Evolutionary conservation across 2,888 invertebrate species (phyloP).

Genomic region (Lagria hirta): DNA sequence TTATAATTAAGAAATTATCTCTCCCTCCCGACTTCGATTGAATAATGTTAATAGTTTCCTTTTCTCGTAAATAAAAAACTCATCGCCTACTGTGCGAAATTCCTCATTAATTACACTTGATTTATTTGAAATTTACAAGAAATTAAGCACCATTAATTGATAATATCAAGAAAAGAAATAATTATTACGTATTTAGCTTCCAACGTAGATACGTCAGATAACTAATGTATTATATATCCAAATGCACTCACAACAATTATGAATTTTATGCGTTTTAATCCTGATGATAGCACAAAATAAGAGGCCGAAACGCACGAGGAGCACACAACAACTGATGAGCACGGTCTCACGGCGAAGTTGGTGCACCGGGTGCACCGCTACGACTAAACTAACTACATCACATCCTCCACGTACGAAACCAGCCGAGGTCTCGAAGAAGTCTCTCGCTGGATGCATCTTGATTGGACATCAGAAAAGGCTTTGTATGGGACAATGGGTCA

Average conservation of each 20-base stretch:
- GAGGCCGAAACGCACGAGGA: neutral
- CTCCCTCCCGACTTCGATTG: too few relatives aligned
- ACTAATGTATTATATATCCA: too few relatives aligned
- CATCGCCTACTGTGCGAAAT: slow-evolving; percentile 30
- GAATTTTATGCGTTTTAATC: too few relatives aligned
- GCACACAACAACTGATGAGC: slow-evolving; percentile 7
- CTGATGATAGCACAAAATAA: too few relatives aligned
- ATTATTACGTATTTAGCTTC: slow-evolving; percentile 23
- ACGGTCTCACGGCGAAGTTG: slow-evolving; percentile 10
- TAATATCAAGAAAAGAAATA: slow-evolving; percentile 26
- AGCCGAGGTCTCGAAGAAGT: neutral
- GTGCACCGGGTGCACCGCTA: slow-evolving; percentile 8
- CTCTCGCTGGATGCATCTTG: slow-evolving; percentile 32
- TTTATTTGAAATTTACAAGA: slow-evolving; percentile 31
- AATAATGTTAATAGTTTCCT: slow-evolving; percentile 18
- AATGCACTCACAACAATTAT: slow-evolving; percentile 1
- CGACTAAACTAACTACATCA: neutral
- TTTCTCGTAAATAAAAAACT: slow-evolving; percentile 22
- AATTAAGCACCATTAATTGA: slow-evolving; percentile 26
- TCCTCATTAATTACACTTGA: slow-evolving; percentile 32
- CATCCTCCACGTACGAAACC: neutral
- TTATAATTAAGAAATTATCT: too few relatives aligned
- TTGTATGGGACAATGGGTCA: slow-evolving; percentile 36
- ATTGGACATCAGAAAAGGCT: slow-evolving; percentile 29
- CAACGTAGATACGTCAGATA: too few relatives aligned